Evolutionary conservation across 2,888 invertebrate genomes (phyloP).

Genomic region (Oxytorus armatus): DNA sequence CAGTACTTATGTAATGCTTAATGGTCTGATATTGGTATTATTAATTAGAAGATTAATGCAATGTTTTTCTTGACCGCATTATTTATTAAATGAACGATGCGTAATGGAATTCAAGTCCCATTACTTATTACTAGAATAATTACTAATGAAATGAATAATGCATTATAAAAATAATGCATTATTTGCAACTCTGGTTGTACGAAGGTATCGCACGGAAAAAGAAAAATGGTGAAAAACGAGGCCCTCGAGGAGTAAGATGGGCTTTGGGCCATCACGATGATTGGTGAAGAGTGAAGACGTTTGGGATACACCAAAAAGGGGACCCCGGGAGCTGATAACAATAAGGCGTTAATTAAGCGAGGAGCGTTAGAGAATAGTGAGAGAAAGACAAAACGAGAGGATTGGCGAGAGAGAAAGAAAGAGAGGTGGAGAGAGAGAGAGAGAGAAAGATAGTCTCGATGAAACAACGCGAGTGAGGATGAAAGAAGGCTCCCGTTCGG

Average conservation of each 20-base stretch:
- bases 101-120: too few species aligned
- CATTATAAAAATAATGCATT: too few species aligned
- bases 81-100: too few species aligned
- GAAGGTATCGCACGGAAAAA: conserved; percentile 5
- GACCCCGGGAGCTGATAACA: conserved; percentile 70
- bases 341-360: conserved; percentile 78
- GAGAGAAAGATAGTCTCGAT: conserved; percentile 11
- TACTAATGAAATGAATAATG: too few species aligned
- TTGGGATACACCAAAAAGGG: background rate
- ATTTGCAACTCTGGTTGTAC: too few species aligned
- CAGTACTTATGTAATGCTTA: too few species aligned
- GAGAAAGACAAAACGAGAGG: conserved; percentile 61
- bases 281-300: background rate
- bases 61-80: too few species aligned
- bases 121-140: too few species aligned
- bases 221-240: conserved; percentile 19
- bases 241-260: too few species aligned
- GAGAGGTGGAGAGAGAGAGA: conserved; percentile 30
- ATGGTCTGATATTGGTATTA: too few species aligned
- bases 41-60: too few species aligned
- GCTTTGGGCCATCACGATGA: too few species aligned
- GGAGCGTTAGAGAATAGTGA: conserved; percentile 44
- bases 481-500: conserved; percentile 61
- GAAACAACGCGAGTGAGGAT: conserved; percentile 55
- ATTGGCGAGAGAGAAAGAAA: conserved; percentile 56